A percentile compares a stretch with the other conserved stretches of the same genome.
phyloP scores from a whole-genome alignment of 1,140 invertebrate genomes.

The Anoplolepis gracilipes region DNA sequence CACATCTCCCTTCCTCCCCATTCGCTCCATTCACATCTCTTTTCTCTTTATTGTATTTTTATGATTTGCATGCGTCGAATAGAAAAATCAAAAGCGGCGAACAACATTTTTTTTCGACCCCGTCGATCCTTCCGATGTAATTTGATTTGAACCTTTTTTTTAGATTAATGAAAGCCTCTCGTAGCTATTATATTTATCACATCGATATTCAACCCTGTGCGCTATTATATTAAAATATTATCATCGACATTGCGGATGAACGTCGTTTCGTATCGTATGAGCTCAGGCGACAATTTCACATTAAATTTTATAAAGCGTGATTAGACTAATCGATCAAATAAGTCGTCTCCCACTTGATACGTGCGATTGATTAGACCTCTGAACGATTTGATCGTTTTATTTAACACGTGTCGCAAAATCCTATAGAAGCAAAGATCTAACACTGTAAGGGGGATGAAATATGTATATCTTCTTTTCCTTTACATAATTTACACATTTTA shows the following conservation, averaged over 20 bases:
- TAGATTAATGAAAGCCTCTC: slow-evolving; percentile 28
- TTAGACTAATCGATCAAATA: slow-evolving; percentile 13
- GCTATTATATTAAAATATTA: slow-evolving; percentile 38
- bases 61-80: neutral
- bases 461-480: neutral
- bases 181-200: slow-evolving; percentile 28
- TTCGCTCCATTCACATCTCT: neutral
- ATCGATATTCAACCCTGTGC: slow-evolving; percentile 33
- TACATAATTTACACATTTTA: slow-evolving; percentile 1
- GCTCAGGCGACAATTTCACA: slow-evolving; percentile 3
- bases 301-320: slow-evolving; percentile 21
- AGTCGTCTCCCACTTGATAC: slow-evolving; percentile 4
- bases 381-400: slow-evolving; percentile 33
- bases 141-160: slow-evolving; percentile 33
- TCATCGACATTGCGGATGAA: slow-evolving; percentile 11
- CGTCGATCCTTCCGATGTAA: slow-evolving; percentile 1
- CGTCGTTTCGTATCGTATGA: neutral
- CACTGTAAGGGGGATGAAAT: neutral
- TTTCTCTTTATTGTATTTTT: neutral
- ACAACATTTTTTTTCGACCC: slow-evolving; percentile 1
- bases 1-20: too few species aligned
- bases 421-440: slow-evolving; percentile 29
- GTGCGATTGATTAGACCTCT: neutral
- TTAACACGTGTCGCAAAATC: slow-evolving; percentile 6
- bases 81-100: slow-evolving; percentile 26